Conservation (phyloP, 2,888 invertebrate genomes). For the Cabera pusaria region DNA sequence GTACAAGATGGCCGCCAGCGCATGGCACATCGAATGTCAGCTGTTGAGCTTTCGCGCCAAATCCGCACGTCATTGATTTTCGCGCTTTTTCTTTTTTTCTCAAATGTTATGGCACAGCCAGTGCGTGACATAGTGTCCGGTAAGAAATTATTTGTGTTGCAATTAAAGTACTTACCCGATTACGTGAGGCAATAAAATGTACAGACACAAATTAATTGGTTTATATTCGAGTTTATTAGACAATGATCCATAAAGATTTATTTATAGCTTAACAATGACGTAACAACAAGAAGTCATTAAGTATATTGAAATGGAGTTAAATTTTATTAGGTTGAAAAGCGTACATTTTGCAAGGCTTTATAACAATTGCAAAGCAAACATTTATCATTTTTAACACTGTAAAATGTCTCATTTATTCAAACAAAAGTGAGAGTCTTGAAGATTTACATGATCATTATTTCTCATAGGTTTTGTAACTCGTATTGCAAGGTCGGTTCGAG, state of each 20-base stretch:
- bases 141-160: conserved; percentile 6
- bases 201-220: conserved; percentile 5
- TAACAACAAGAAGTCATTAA: conserved; percentile 7
- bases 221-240: too few species aligned
- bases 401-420: conserved; percentile 15
- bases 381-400: conserved; percentile 11
- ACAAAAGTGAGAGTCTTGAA: conserved; percentile 25
- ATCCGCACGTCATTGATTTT: conserved; percentile 49
- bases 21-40: conserved; percentile 68
- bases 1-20: conserved; percentile 64
- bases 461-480: conserved; percentile 48
- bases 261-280: conserved; percentile 13
- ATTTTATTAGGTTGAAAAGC: too few species aligned
- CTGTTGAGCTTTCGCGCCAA: conserved; percentile 61
- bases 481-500: conserved; percentile 40
- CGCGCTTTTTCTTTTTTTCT: conserved; percentile 34
- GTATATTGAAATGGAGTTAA: conserved; percentile 1
- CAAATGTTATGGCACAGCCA: conserved; percentile 16
- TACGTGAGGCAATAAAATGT: conserved; percentile 2
- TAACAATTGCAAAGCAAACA: background rate
- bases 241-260: conserved; percentile 7
- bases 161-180: conserved; percentile 1
- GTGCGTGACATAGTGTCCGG: conserved; percentile 5
- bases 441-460: conserved; percentile 31
- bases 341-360: conserved; percentile 8